Base-by-base conservation (phyloP, 2,797 vertebrate species). In the Apogon talboti region DNA sequence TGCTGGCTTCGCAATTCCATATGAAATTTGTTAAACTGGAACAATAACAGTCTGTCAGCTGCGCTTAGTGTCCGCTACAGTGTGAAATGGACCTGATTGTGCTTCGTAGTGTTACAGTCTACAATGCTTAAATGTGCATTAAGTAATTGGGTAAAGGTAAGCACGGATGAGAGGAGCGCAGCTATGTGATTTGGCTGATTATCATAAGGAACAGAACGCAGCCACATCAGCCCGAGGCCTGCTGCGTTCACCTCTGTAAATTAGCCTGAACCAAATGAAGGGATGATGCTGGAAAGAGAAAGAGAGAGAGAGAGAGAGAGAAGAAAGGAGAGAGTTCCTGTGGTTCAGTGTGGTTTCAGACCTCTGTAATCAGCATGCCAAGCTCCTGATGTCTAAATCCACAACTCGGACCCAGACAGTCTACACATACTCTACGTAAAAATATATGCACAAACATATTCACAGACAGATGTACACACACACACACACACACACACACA, bases 371-470 rank as follows among this genome's bases (percentile, higher is more conserved):
- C 88, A 92, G 71, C 86, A 78, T 90, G 89, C 91, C 88, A 89
- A 83, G 84, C 82, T 84, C 66, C 87, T 91, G 89, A 92, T 90
- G 90, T 91, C 87, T 88, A 86, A 90, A 90, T 91, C 85, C 88
- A 85, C 83, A 86, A 62, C 64, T 72, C 45, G 43, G 77, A 87
- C 77, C 74, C 80, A 84, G 83, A 84, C 79, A 40, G 73, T 66
- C 70, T 76, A 76, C 58, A 58, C 65, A 55, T 41, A 43, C 70
- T 42, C 40, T 35, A 66, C 45, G 47, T 35, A 67, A 56, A 50
- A 14, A 63, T 54, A 53, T 37, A 42, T 21, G 63, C 55, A 54
- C 51, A 61, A 50, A 70, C 38, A 61, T 37, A 44, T 28, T 35
- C 50, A 62, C 10, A 62, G 54, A 74, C 51, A 45, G 11, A 49